Base-by-base conservation (phyloP, 1,140 invertebrate species). In the Tetramorium parvispinum region DNA sequence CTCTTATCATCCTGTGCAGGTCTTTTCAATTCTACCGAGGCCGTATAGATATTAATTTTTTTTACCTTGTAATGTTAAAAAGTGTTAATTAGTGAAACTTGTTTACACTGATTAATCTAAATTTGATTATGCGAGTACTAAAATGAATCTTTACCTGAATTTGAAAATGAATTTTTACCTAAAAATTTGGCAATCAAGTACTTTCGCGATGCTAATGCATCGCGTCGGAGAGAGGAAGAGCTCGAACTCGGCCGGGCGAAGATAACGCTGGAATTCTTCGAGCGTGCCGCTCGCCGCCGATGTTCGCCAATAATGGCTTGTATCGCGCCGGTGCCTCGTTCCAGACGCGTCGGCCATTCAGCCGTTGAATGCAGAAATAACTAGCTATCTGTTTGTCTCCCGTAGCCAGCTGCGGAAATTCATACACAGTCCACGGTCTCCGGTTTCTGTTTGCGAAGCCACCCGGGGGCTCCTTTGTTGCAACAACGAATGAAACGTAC, bases 311-410 rank as follows among this genome's bases (percentile, higher is more conserved):
- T 91, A 91, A 88, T 91, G 81, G 85, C 77, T 78, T 91, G 89
- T 91, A 91, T 91, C 89, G 86, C 89, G 82, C 46, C 89, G 86
- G 76, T 88, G 89, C 89, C 89, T 90, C 89, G 87, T 91, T 90
- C 89, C 89, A 91, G 89, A 91, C 89, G 89, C 89, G 89, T 91
- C 87, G 87, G 89, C 89, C 89, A 91, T 91, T 91, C 89, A 90
- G 89, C 83, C 87, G 83, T 86, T 91, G 89, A 91, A 91, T 91
- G 89, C 89, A 91, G 89, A 91, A 91, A 91, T 91, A 91, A 91
- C 89, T 91, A 91, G 89, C 89, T 91, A 91, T 91, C 89, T 91
- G 89, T 91, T 91, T 91, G 89, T 91, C 89, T 91, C 89, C 87
- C 86, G 87, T 90, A 91, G 76, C 89, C 89, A 91, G 89, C 89